Evolutionary conservation across 1,140 invertebrate species (phyloP), one percentile per base, ranked within the genome.

Genomic region (Scaptomyza graminum): DNA sequence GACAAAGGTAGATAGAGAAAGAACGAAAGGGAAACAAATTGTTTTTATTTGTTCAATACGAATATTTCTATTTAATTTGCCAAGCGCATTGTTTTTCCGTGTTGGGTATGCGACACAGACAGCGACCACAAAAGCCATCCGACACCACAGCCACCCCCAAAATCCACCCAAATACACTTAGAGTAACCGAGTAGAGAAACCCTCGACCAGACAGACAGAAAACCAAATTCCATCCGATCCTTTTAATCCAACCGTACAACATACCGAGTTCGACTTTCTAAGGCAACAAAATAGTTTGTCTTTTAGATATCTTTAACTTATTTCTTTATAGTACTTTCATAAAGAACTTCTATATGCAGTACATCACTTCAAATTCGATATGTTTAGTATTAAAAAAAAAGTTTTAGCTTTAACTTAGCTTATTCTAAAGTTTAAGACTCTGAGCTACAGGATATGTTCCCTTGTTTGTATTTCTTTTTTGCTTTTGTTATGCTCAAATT

Each of bases 21-120:
- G 68, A 55, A 25, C 5, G 22, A 25, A 13, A 44, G 39, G 12
- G 52, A 62, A 51, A 79, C 81, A 90, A 84, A 89, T 84, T 73
- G 64, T 79, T 88, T 87, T 87, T 83, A 84, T 88, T 88, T 88
- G 78, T 79, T 62, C 57, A 62, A 65, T 73, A 80, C 80, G 46
- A 60, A 72, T 67, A 76, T 78, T 78, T 83, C 68, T 83, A 83
- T 88, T 76, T 70, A 70, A 83, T 66, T 88, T 67, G 72, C 55
- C 67, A 59, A 52, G 55, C 64, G 75, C 60, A 63, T 78, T 83
- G 74, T 78, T 65, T 66, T 61, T 49, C 31, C 16, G 67, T 79
- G 54, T 64, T 57, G 18, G 37, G 39, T 49, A 51, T 60, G 61
- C 22, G 13, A 39, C 18, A 66, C 59, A 56, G 15, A 15, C 25